Evolutionary conservation across 1,140 invertebrate genomes (phyloP), one percentile per base, ranked within the genome.

Genomic region (Drosophila sturtevanti): DNA sequence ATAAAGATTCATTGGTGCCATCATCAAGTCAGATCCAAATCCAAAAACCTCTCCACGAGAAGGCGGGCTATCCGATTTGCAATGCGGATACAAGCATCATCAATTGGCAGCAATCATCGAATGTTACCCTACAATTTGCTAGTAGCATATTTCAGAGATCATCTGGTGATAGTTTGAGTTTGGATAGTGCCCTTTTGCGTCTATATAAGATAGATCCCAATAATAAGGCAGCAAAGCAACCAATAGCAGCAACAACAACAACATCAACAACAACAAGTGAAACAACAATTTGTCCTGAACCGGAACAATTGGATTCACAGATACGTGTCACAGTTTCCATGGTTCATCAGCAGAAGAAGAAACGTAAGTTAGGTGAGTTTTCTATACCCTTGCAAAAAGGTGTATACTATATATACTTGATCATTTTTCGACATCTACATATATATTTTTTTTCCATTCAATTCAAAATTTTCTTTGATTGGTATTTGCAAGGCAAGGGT

Each of bases 251-350:
- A 58, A n/a, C n/a, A n/a, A n/a, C n/a, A n/a, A n/a, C n/a, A n/a
- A n/a, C n/a, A n/a, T n/a, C n/a, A n/a, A n/a, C n/a, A n/a, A n/a
- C n/a, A n/a, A 9, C 48, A 12, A 31, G 4, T 14, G 4, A 31
- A 16, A 4, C 63, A 0, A 14, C 73, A 0, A 16, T 65, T 1
- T 91, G 89, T 16, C 68, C 73, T 0, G 70, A 90, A 3, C 72
- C 85, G 1, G 52, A 55, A 14, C 55, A 38, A 0, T 37, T 90
- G 6, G 84, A 86, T 22, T 75, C 90, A 2, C 90, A 91, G 58
- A 89, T 91, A 9, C 85, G 90, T 7, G 77, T 91, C 12, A 91
- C 90, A 12, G 85, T 91, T 5, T 91, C 89, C 27, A 85, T 91
- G 22, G 77, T 91, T 16, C 90, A 84, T 18, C 90, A 90, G 71